Evolutionary conservation across 92 coral and sea anemone species (phyloP), one percentile per base, ranked within the genome.

Genomic region (Palythoa grandis): DNA sequence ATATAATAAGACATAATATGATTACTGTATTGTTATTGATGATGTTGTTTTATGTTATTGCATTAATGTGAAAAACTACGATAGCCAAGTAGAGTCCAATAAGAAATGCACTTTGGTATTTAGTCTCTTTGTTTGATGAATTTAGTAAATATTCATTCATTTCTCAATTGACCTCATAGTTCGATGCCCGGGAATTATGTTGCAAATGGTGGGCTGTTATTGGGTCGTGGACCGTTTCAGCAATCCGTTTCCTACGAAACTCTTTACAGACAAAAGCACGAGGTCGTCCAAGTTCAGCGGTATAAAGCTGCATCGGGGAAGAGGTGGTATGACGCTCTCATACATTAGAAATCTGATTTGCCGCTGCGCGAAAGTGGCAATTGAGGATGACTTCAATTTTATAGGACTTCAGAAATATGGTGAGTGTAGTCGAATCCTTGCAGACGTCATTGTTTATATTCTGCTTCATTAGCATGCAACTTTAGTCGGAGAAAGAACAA

Each of bases 391-490:
- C 43, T 79, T 8, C 40, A 58, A 63, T 67, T 7, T 43, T 43
- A 79, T 79, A 9, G 84, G 84, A 39, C 57, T 79, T 20, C 84
- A 79, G 38, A 66, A 29, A n/a, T 79, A 79, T 24, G 84, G 84
- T 79, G 38, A 24, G 84, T 63, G 48, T 12, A 38, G 25, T 9
- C 2, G 25, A 3, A 57, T 7, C 5, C 3, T 37, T 53, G 52
- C 8, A 13, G 53, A n/a, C n/a, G n/a, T n/a, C n/a, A n/a, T n/a
- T n/a, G n/a, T n/a, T n/a, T n/a, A n/a, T n/a, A n/a, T n/a, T n/a
- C n/a, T n/a, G n/a, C n/a, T n/a, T n/a, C 7, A 14, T 14, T 60
- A 15, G 5, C 76, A 14, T 71, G 16, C 23, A 54, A 54, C 9
- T 0, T 54, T 11, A 13, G 47, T 40, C 6, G 47, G 47, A n/a